Evolutionary conservation across 2,113 vertebrate genomes (phyloP), one percentile per base, ranked within the genome.

Genomic region (Percopsis transmontana): DNA sequence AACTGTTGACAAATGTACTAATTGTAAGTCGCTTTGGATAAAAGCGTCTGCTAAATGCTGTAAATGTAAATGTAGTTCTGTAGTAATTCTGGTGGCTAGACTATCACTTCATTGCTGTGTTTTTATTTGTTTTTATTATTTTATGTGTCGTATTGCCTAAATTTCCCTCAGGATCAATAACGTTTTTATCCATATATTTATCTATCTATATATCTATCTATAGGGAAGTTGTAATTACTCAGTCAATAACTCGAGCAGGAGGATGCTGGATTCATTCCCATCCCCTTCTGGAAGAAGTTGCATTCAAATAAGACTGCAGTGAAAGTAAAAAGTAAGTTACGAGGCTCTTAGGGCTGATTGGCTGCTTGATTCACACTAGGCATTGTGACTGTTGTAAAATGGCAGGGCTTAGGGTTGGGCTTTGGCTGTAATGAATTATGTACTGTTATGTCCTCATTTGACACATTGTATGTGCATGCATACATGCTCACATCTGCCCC

Each of bases 241-340:
- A n/a, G n/a, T n/a, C n/a, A n/a, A n/a, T n/a, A n/a, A n/a, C 8
- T 62, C 41, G 62, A 64, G 76, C 66, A 62, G 52, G 58, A 58
- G 54, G 40, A 76, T 64, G 65, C 63, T 59, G 66, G 61, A 66
- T 66, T 11, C 23, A 63, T 40, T 53, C 50, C 44, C 13, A 39
- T 27, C 52, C 38, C 38, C 60, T 12, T 44, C 62, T 48, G 67
- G 44, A 70, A 65, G 44, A 51, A 72, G 23, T 38, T 2, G 10
- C 41, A 7, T 57, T 38, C 16, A 79, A 64, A 68, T 68, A 40
- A 65, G 57, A 72, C 41, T 33, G 81, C 3, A 50, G 50, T n/a
- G 47, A 50, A n/a, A n/a, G n/a, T 80, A 75, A 81, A 61, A 58
- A 41, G 51, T 66, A 72, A 86, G 58, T 79, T 66, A 73, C 64